These are phyloP conservation scores for Eriocheir sinensis DNA, from an alignment of 1,140 invertebrate genomes.

Conservation along the genomic window DNA sequence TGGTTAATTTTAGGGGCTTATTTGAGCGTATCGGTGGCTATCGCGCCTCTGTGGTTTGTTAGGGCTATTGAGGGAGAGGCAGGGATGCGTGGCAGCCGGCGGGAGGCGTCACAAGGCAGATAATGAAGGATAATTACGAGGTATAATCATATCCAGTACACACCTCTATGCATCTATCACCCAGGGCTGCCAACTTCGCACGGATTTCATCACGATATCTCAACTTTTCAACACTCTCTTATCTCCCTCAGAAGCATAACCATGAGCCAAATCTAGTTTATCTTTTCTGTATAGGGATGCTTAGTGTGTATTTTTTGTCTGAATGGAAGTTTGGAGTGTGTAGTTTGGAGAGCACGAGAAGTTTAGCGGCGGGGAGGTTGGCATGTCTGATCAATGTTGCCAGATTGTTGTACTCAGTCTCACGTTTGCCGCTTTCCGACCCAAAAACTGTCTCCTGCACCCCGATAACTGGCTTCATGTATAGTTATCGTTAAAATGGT, in stretches of 20 bases:
- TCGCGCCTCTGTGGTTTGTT: no score
- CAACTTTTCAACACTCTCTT: not conserved
- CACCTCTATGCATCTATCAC: not conserved
- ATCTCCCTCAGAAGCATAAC: not conserved
- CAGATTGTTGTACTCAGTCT: no score
- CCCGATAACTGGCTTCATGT: no score
- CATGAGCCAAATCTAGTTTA: not conserved
- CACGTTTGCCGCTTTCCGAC: no score
- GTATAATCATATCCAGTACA: conserved; percentile 14
- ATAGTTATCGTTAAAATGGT: no score
- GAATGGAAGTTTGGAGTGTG: not conserved
- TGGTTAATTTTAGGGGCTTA: no score
- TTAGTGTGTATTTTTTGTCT: not conserved
- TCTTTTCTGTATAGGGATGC: not conserved
- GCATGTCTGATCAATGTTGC: not conserved
- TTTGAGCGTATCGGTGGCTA: no score
- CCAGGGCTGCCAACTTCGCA: not conserved
- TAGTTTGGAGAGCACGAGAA: not conserved
- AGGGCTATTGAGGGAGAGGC: not conserved
- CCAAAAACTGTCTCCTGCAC: no score
- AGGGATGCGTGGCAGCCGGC: not conserved
- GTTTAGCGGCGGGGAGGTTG: not conserved
- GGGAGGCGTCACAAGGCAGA: not conserved
- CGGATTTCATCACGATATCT: not conserved
- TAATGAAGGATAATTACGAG: not conserved